A percentile compares a stretch with the other conserved stretches of the same genome.
phyloP scores from a whole-genome alignment of 2,797 vertebrate genomes.

The Alosa sapidissima region DNA sequence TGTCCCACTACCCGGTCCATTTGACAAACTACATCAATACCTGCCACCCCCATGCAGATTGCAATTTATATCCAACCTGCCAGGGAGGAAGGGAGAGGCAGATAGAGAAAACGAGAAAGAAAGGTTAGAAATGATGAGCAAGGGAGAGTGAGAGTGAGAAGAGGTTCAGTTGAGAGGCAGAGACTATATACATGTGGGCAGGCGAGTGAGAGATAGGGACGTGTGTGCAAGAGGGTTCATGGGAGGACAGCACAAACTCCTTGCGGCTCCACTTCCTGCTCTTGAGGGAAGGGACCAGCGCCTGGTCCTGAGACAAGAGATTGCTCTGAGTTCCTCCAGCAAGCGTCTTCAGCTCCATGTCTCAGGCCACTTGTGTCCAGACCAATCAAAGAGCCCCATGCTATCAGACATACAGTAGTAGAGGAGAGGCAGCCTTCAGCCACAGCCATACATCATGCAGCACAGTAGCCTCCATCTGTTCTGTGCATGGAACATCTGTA shows the following conservation, averaged over 20 bases:
- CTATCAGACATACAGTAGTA: no score
- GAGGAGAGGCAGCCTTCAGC: no score
- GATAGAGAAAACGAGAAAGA: background rate
- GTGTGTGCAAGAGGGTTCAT: background rate
- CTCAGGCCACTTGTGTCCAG: background rate
- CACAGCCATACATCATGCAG: no score
- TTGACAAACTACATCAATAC: conserved; percentile 54
- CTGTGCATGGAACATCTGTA: no score
- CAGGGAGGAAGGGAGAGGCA: background rate
- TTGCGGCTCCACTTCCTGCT: background rate
- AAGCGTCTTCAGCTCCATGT: no score
- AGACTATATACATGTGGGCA: no score
- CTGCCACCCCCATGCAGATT: conserved; percentile 47
- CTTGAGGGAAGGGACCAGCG: no score
- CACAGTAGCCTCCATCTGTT: no score
- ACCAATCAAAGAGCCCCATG: background rate
- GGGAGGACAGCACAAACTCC: background rate
- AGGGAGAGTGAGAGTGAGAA: background rate
- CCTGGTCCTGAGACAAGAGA: no score
- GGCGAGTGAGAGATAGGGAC: no score
- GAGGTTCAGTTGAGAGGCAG: background rate
- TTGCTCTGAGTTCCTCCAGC: no score
- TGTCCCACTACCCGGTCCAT: conserved; percentile 37
- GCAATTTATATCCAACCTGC: conserved; percentile 36
- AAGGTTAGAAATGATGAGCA: background rate